Evolutionary conservation across 2,797 vertebrate species (phyloP), one percentile per base, ranked within the genome.

Genomic region (Aratinga solstitialis): DNA sequence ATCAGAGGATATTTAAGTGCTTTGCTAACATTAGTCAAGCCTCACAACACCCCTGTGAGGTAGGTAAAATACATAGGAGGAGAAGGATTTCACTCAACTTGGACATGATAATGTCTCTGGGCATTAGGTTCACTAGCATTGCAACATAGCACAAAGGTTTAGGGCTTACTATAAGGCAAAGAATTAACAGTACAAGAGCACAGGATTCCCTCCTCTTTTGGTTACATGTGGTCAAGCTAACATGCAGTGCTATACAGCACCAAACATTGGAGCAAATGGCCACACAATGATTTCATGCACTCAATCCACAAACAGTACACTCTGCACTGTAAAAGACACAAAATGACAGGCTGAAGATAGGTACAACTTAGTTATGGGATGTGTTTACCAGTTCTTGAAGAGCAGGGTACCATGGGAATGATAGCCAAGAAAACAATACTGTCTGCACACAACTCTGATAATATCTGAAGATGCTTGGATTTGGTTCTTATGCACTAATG

Each of bases 11-110:
- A 91, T 84, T 85, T 68, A 93, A 96, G 86, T 56, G 75, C 91
- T 94, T 92, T 79, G 51, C 67, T 80, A 92, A 91, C 80, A 78
- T 91, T 85, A 94, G 85, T 83, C 83, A 94, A 89, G 93, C 90
- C 91, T 96, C 95, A 97, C 93, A 95, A 93, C 95, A 94, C 47
- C 76, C 79, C 88, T 92, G 94, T 67, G 95, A 96, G 92, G 94
- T 96, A 95, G 94, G 71, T 91, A 81, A 89, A 95, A 91, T 40
- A 90, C 61, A 89, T 36, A 89, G 43, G 58, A 96, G 83, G 62
- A 94, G 65, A 73, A 94, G 66, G 67, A 94, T 58, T 94, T 91
- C 68, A 87, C 36, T 92, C 68, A 73, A 29, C 53, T 88, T 71
- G 9, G 34, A 94, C 66, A 54, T 2, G 21, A 75, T 74, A 66